A percentile compares a stretch with the other conserved stretches of the same genome.
Conservation (phyloP, 2,113 vertebrate genomes). For the Eolophus roseicapilla region DNA sequence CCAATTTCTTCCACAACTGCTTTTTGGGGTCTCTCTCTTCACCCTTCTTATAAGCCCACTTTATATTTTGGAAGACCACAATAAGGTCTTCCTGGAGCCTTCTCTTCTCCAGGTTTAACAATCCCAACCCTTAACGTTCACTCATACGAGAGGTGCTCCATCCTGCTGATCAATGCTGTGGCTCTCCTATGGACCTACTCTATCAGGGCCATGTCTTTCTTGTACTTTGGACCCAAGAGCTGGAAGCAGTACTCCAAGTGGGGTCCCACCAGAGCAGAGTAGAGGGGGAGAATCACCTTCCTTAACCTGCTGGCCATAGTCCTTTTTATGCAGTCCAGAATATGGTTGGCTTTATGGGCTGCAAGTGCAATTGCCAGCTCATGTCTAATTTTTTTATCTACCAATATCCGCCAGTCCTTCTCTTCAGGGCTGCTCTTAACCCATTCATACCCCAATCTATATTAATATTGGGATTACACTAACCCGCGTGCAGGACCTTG, state of each 20-base stretch:
- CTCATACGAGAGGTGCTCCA: not conserved
- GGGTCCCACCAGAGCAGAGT: not conserved
- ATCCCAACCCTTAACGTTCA: not conserved
- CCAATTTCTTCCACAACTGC: not conserved
- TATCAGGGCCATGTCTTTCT: not conserved
- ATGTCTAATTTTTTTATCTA: not conserved
- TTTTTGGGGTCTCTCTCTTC: not conserved
- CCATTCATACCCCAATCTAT: not conserved
- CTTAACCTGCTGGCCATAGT: fast-evolving
- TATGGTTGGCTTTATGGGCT: not conserved
- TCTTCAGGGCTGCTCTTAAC: not conserved
- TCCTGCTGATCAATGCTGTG: not conserved
- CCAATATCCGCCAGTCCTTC: not conserved
- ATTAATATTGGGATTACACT: not conserved
- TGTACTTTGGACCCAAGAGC: not conserved
- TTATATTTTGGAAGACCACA: not conserved
- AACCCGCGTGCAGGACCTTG: not conserved
- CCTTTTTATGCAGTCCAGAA: not conserved
- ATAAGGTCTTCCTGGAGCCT: not conserved
- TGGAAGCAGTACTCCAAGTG: not conserved
- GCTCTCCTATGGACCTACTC: fast-evolving
- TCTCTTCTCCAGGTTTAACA: not conserved
- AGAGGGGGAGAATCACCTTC: not conserved
- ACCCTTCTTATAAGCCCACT: not conserved
- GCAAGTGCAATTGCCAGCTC: not conserved